A percentile compares a stretch with the other conserved stretches of the same genome.
Evolutionary conservation across 1,140 invertebrate genomes (phyloP).

Genomic region (Calephelis virginiensis): DNA sequence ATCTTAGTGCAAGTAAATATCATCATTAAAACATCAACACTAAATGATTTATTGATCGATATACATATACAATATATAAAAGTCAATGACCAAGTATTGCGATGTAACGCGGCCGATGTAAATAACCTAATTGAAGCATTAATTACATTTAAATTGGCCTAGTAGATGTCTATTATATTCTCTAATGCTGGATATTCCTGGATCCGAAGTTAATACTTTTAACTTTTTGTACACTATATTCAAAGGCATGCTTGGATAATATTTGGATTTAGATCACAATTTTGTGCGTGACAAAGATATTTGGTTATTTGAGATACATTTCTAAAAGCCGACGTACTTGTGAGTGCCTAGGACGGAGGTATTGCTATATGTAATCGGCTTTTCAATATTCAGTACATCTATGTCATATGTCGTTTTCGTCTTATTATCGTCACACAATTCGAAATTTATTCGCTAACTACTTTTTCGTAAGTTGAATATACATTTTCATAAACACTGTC

Average conservation of each 20-base stretch:
- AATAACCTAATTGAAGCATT: constrained; percentile 55
- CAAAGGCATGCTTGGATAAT: constrained; percentile 49
- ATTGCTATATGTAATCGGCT: constrained; percentile 3
- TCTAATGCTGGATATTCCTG: constrained; percentile 39
- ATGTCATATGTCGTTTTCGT: not conserved
- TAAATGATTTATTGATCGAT: too few relatives aligned
- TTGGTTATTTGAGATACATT: not conserved
- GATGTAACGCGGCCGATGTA: not conserved
- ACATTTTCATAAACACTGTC: constrained; percentile 6
- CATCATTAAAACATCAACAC: too few relatives aligned
- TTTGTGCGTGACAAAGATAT: constrained; percentile 60
- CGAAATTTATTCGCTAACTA: constrained; percentile 7
- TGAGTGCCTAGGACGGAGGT: not conserved
- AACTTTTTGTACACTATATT: constrained; percentile 46
- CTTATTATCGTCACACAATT: constrained; percentile 7
- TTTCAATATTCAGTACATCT: not conserved
- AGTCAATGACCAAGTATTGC: not conserved
- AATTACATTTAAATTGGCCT: constrained; percentile 50
- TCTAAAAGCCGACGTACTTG: constrained; percentile 8
- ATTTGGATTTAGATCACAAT: constrained; percentile 52
- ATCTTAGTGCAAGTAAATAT: too few relatives aligned
- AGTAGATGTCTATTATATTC: constrained; percentile 42
- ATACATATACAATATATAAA: too few relatives aligned
- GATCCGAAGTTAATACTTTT: constrained; percentile 36
- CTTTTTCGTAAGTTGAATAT: constrained; percentile 8